Conservation (phyloP, 2,888 invertebrate species). For the Tyria jacobaeae region DNA sequence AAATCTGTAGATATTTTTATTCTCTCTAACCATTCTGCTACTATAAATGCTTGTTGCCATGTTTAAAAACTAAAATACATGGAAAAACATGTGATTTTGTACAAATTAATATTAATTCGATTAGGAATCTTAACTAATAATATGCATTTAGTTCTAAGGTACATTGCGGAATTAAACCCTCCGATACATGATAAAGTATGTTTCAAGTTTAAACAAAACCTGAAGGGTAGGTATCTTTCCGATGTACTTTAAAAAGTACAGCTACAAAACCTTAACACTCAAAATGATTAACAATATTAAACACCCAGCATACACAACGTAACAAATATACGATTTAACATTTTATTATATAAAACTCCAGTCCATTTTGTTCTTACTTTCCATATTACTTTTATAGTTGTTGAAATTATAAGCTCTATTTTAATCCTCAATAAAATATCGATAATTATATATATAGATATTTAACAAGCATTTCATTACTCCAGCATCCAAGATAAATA, state of each 20-base stretch:
- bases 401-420: neutral
- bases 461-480: neutral
- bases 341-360: conserved; percentile 38
- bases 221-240: conserved; percentile 10
- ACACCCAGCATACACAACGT: conserved; percentile 49
- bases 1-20: conserved; percentile 8
- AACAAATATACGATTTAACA: conserved; percentile 45
- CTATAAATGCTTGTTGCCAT: conserved; percentile 44
- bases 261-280: conserved; percentile 30
- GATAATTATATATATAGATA: too few species aligned
- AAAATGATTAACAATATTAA: conserved; percentile 45
- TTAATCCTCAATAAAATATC: neutral
- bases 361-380: conserved; percentile 30
- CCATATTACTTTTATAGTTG: conserved; percentile 4
- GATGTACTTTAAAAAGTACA: conserved; percentile 21
- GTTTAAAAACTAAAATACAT: conserved; percentile 25
- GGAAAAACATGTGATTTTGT: conserved; percentile 37
- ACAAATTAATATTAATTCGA: conserved; percentile 39
- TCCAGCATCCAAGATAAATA: neutral
- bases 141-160: conserved; percentile 38
- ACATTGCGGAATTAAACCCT: conserved; percentile 34
- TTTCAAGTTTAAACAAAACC: neutral
- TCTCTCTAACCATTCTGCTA: conserved; percentile 8
- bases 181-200: neutral
- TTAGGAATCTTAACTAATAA: conserved; percentile 41